These are phyloP conservation scores for Cryptotermes secundus DNA, from an alignment of 1,140 invertebrate species.

Conservation along the genomic window DNA sequence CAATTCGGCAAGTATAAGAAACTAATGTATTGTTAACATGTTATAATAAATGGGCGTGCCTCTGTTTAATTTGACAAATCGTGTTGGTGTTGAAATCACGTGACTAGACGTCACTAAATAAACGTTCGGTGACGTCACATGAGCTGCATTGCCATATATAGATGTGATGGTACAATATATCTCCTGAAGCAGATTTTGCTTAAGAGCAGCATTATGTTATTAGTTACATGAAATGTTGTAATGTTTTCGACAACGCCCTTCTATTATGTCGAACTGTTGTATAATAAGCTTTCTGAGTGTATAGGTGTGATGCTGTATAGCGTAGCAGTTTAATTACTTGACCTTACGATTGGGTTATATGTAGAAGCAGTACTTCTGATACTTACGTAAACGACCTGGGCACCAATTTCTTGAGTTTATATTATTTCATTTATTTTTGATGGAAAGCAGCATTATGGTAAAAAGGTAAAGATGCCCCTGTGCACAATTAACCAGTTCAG, in stretches of 20 bases:
- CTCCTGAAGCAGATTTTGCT: not conserved
- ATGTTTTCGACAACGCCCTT: not conserved
- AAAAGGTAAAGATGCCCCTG: no score
- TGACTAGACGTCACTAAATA: not conserved
- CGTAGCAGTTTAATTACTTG: no score
- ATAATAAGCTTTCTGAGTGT: no score
- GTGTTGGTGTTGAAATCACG: slow-evolving; percentile 28
- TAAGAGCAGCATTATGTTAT: not conserved
- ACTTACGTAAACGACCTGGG: no score
- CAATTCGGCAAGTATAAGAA: not conserved
- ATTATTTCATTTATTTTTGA: no score
- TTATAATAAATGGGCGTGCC: slow-evolving; percentile 20
- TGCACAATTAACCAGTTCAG: no score
- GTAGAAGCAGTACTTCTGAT: no score
- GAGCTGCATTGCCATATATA: slow-evolving; percentile 23
- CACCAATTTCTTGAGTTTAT: no score
- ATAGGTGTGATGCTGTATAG: no score
- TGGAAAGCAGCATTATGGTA: no score
- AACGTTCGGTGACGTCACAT: not conserved
- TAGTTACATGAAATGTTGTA: not conserved
- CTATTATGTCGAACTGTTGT: no score
- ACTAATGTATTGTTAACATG: not conserved
- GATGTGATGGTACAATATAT: not conserved
- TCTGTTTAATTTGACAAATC: slow-evolving; percentile 23
- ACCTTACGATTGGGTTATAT: no score